Conservation (phyloP, 1,140 invertebrate species). For the Conopomorpha cramerella region DNA sequence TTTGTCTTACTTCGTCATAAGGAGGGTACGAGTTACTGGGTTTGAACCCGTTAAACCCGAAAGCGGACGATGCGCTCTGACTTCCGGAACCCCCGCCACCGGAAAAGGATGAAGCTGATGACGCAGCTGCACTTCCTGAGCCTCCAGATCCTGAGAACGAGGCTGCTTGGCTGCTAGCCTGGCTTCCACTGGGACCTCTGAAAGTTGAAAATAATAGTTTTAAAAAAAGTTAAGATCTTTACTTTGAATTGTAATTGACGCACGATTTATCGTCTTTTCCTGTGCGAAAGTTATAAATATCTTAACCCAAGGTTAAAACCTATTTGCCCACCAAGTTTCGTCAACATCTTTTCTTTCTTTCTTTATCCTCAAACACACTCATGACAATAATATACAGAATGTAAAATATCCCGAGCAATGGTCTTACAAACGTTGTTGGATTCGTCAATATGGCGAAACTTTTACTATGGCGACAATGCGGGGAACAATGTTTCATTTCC, state of each 20-base stretch:
- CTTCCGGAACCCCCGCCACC: constrained; percentile 22
- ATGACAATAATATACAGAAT: not conserved
- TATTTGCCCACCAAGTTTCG: too few species aligned
- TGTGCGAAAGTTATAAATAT: not conserved
- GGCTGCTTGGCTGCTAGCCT: constrained; percentile 44
- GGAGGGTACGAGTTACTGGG: too few species aligned
- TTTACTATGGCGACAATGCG: too few species aligned
- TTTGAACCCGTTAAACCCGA: constrained; percentile 44
- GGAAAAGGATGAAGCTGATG: constrained; percentile 22
- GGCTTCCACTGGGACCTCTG: constrained; percentile 34
- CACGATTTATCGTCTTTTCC: not conserved
- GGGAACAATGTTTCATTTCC: too few species aligned
- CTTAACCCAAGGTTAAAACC: too few species aligned
- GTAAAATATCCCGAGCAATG: too few species aligned
- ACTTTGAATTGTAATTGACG: not conserved
- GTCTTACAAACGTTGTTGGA: too few species aligned
- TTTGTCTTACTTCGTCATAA: too few species aligned
- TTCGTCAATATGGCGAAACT: too few species aligned
- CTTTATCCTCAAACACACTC: too few species aligned
- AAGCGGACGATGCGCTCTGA: constrained; percentile 39
- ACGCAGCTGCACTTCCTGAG: constrained; percentile 27
- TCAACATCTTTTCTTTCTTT: too few species aligned
- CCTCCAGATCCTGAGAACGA: constrained; percentile 24
- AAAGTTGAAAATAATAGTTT: constrained; percentile 3
- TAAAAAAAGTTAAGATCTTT: not conserved